Evolutionary conservation across 92 coral and sea anemone genomes (phyloP).

Genomic region (Pocillopora meandrina): DNA sequence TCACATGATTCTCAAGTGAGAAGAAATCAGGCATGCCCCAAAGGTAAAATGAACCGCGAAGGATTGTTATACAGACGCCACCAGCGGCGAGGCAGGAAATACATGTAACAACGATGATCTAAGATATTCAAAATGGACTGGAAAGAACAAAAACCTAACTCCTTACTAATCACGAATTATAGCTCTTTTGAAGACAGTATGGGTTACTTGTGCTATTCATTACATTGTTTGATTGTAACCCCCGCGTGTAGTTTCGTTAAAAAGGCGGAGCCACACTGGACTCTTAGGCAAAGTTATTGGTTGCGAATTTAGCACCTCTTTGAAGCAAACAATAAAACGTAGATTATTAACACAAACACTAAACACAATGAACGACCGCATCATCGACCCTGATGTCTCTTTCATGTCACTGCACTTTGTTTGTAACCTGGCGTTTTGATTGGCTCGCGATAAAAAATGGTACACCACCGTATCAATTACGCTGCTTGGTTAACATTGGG

Average conservation of each 20-base stretch:
- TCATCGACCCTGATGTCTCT: slow-evolving; percentile 18
- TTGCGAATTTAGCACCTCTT: slow-evolving; percentile 47
- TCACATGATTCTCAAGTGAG: too few species aligned
- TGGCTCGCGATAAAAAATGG: slow-evolving; percentile 33
- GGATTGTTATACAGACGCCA: slow-evolving; percentile 3
- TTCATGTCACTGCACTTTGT: slow-evolving; percentile 41
- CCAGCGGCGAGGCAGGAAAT: slow-evolving; percentile 45
- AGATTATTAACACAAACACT: slow-evolving; percentile 48
- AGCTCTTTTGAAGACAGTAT: slow-evolving; percentile 42
- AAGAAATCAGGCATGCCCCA: neutral
- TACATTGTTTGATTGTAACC: slow-evolving; percentile 38
- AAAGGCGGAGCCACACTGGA: slow-evolving; percentile 38
- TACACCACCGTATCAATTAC: slow-evolving; percentile 48
- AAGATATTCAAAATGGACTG: slow-evolving; percentile 27
- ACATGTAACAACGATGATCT: slow-evolving; percentile 8
- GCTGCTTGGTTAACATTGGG: slow-evolving; percentile 33
- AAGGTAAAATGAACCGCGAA: too few species aligned
- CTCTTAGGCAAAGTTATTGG: slow-evolving; percentile 32
- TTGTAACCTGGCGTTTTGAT: slow-evolving; percentile 21
- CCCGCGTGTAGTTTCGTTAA: slow-evolving; percentile 47
- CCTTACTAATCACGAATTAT: slow-evolving; percentile 43
- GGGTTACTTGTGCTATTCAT: slow-evolving; percentile 32
- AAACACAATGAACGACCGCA: slow-evolving; percentile 26
- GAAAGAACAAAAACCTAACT: slow-evolving; percentile 40
- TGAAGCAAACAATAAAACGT: slow-evolving; percentile 38